Conservation (phyloP, 2,797 vertebrate genomes). For the Enteromius anoplus region DNA sequence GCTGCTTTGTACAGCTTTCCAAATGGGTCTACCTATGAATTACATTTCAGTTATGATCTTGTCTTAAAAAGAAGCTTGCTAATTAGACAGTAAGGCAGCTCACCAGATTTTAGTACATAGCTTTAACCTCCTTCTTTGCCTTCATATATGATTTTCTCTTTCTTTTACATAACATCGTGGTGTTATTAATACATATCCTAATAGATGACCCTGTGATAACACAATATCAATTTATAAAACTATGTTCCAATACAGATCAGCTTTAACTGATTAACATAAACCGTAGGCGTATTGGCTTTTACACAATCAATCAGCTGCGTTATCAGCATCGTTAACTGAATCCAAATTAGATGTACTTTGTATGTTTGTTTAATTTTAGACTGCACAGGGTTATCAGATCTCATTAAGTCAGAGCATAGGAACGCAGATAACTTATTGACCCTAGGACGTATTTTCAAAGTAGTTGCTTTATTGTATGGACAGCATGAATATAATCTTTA, state of each 20-base stretch:
- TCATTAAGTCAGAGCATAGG: constrained; percentile 23
- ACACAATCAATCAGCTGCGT: neutral
- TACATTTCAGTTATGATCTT: neutral
- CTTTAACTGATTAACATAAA: neutral
- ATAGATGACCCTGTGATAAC: neutral
- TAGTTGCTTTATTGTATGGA: neutral
- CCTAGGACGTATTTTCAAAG: neutral
- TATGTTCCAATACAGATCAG: neutral
- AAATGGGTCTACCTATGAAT: neutral
- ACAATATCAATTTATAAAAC: neutral
- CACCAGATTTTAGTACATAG: neutral
- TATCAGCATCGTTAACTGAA: constrained; percentile 1
- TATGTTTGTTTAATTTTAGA: constrained; percentile 1
- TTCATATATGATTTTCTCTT: neutral
- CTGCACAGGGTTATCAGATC: neutral
- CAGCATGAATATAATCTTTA: constrained; percentile 2
- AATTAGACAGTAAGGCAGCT: neutral
- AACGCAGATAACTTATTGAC: constrained; percentile 3
- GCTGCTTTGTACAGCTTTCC: neutral
- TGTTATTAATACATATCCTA: neutral
- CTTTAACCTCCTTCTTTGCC: neutral
- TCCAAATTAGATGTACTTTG: neutral
- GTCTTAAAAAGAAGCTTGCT: neutral
- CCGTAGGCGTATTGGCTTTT: neutral
- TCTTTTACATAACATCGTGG: neutral